A percentile compares a stretch with the other conserved stretches of the same genome.
phyloP scores from a whole-genome alignment of 2,888 invertebrate species.

The Melanotus villosus region DNA sequence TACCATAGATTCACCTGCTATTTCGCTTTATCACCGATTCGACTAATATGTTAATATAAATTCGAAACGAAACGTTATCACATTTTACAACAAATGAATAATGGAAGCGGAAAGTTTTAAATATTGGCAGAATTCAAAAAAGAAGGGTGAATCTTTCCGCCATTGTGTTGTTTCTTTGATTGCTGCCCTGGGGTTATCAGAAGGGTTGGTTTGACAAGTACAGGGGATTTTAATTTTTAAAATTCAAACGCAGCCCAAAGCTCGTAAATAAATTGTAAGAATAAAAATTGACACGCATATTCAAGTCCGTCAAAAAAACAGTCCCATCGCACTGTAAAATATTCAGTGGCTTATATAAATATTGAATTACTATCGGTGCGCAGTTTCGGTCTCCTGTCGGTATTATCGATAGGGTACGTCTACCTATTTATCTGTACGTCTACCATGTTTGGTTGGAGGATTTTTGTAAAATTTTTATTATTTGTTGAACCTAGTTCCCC shows the following conservation, averaged over 20 bases:
- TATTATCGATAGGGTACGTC: conserved; percentile 39
- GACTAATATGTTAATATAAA: conserved; percentile 14
- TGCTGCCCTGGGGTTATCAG: conserved; percentile 44
- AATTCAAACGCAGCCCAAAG: conserved; percentile 46
- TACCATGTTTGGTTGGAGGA: conserved; percentile 5
- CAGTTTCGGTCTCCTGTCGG: conserved; percentile 40
- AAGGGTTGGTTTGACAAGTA: conserved; percentile 47
- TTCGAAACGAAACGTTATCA: background rate
- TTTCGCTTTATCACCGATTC: conserved; percentile 31
- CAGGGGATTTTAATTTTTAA: conserved; percentile 48
- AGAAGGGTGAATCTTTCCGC: conserved; percentile 39
- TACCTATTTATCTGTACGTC: conserved; percentile 32
- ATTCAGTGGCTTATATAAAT: conserved; percentile 52
- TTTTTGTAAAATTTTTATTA: conserved; percentile 5
- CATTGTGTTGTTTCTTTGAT: conserved; percentile 44
- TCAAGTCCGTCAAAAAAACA: conserved; percentile 49
- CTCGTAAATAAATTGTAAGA: conserved; percentile 48
- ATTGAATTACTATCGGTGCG: conserved; percentile 50
- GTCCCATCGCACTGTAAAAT: conserved; percentile 49
- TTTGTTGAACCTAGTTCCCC: too few species aligned
- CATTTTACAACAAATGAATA: conserved; percentile 1
- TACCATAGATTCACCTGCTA: conserved; percentile 27
- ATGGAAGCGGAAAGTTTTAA: conserved; percentile 2
- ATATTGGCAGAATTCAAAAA: conserved; percentile 28
- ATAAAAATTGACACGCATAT: conserved; percentile 50